Percentiles rank a stretch among this genome's conserved stretches.
Evolutionary conservation across 2,797 vertebrate species (phyloP).

Genomic region (Avahi laniger): DNA sequence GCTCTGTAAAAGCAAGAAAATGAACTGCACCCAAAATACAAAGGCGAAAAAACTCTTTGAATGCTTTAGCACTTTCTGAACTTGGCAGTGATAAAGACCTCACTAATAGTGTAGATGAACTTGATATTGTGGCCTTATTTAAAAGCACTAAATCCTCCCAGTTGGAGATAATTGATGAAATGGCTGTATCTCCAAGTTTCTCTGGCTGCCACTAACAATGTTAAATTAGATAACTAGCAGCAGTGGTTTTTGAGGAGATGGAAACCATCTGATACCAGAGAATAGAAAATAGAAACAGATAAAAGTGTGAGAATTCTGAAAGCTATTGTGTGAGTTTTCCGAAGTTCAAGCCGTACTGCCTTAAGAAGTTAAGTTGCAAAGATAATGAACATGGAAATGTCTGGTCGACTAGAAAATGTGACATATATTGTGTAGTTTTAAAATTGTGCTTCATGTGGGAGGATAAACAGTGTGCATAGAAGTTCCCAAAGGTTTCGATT

Average conservation of each 20-base stretch:
- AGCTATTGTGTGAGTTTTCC: slow-evolving; percentile 53
- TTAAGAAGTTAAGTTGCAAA: slow-evolving; percentile 32
- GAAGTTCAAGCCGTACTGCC: slow-evolving; percentile 45
- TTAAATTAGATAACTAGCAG: slow-evolving; percentile 69
- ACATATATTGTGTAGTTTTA: neutral
- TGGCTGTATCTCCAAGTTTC: slow-evolving; percentile 66
- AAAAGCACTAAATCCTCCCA: slow-evolving; percentile 70
- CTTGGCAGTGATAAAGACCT: slow-evolving; percentile 70
- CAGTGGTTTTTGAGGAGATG: slow-evolving; percentile 33
- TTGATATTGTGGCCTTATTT: slow-evolving; percentile 71
- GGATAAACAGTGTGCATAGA: neutral
- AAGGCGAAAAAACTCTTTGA: slow-evolving; percentile 42
- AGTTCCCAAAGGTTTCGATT: neutral
- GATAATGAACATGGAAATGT: slow-evolving; percentile 17
- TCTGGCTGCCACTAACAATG: slow-evolving; percentile 51
- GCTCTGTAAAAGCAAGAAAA: slow-evolving; percentile 45
- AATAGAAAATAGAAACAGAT: slow-evolving; percentile 69
- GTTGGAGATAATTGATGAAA: slow-evolving; percentile 72
- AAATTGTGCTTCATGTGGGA: neutral
- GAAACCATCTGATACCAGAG: slow-evolving; percentile 58
- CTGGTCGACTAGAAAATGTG: neutral
- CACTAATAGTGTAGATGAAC: slow-evolving; percentile 74
- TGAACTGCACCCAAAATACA: slow-evolving; percentile 39
- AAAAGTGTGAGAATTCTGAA: slow-evolving; percentile 58
- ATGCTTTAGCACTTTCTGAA: slow-evolving; percentile 55